These are phyloP conservation scores for Amblyornis subalaris DNA, from an alignment of 2,113 vertebrate genomes.

Conservation along the genomic window DNA sequence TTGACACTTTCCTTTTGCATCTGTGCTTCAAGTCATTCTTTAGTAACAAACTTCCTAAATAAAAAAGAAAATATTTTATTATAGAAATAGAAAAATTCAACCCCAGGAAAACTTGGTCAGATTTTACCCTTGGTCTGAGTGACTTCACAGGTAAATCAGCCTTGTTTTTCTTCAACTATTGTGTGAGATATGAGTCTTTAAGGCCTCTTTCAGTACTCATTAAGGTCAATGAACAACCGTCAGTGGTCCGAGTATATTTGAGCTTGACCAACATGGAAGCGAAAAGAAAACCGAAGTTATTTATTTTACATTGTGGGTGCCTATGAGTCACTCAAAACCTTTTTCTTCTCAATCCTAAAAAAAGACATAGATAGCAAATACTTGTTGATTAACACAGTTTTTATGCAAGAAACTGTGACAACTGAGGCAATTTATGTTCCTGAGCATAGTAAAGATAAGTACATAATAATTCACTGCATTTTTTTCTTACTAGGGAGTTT, in stretches of 20 bases:
- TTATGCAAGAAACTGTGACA: neutral
- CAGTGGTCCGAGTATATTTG: neutral
- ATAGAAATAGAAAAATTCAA: neutral
- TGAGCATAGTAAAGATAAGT: neutral
- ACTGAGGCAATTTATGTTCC: neutral
- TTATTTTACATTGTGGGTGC: neutral
- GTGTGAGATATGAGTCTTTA: neutral
- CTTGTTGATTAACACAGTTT: neutral
- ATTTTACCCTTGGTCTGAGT: neutral
- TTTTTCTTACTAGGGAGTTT: neutral
- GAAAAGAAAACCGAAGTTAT: neutral
- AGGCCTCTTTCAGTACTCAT: neutral
- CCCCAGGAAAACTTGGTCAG: neutral
- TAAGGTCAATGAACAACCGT: neutral
- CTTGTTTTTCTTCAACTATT: neutral
- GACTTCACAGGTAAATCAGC: neutral
- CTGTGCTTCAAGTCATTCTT: neutral
- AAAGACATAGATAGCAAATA: neutral
- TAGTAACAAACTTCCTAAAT: neutral
- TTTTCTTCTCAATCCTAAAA: neutral
- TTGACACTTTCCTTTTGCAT: neutral
- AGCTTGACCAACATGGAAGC: neutral
- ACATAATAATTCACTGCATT: neutral
- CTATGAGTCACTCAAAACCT: neutral
- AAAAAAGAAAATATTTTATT: neutral